Evolutionary conservation across 2,113 vertebrate species (phyloP), one percentile per base, ranked within the genome.

Genomic region (Gobio gobio): DNA sequence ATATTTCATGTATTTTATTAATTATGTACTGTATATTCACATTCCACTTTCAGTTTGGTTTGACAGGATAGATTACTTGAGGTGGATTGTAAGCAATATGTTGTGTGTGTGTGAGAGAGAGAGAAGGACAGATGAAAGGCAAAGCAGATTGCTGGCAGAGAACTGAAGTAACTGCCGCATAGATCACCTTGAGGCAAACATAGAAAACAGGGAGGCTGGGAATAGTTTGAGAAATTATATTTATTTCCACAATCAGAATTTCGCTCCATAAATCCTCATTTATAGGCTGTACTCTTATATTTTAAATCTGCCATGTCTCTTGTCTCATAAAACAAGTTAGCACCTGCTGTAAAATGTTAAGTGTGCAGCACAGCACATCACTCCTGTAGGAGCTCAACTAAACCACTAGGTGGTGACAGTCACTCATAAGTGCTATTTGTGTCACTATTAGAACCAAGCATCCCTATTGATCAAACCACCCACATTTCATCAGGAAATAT

Each of bases 121-220:
- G 63, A 49, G 40, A 68, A 82, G 74, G 85, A 77, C 59, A 83
- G 79, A 20, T 76, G 24, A 86, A 87, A 77, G 81, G 58, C 66
- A 79, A 49, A 73, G 43, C 5, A 5, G 49, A 58, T 59, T 63
- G 64, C 63, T 79, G 64, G 29, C 70, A 59, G 63, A 51, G 49
- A 78, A 58, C n/a, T 51, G 36, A 26, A 86, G 76, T 2, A 61
- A 14, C 72, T 78, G 76, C 90, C 87, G 84, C 93, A 91, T 91
- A 89, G 91, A 90, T 89, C 84, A 0, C 26, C 58, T 29, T 20
- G 6, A 79, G 14, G 26, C 58, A 16, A 47, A 75, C 77, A 18
- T 5, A 43, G 33, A 78, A 13, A 78, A 18, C 75, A 58, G 10
- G 10, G 51, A 45, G 56, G 22, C 56, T 61, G 6, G 22, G 9